phyloP scores from a whole-genome alignment of 2,113 vertebrate genomes.

The Coracopsis vasa region DNA sequence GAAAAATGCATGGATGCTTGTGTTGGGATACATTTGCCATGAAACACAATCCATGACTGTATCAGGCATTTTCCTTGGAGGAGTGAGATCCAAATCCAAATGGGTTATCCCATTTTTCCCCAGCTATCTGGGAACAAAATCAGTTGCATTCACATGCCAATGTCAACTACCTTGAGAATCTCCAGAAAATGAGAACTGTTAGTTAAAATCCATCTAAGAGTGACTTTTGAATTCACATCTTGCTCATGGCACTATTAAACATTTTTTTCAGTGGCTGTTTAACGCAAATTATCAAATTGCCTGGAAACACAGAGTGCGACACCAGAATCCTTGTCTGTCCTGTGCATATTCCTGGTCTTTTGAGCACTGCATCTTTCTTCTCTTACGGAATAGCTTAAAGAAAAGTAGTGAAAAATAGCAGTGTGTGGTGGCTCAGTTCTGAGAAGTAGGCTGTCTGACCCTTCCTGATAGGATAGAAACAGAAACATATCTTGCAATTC shows the following conservation, averaged over 20 bases:
- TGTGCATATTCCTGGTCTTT: neutral
- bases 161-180: neutral
- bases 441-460: neutral
- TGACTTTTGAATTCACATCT: neutral
- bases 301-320: neutral
- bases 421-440: neutral
- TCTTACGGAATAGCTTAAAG: neutral
- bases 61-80: neutral
- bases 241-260: neutral
- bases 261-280: neutral
- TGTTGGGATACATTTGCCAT: neutral
- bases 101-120: neutral
- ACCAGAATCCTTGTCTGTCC: neutral
- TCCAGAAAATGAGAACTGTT: neutral
- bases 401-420: neutral
- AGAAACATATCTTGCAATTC: neutral
- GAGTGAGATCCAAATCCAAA: neutral
- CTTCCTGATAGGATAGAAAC: neutral
- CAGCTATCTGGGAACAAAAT: neutral
- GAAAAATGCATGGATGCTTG: neutral
- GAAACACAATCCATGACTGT: neutral
- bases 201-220: neutral
- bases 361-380: neutral
- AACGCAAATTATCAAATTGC: neutral
- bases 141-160: neutral